Base-by-base conservation (phyloP, 2,888 invertebrate genomes). In the Xylota segnis region DNA sequence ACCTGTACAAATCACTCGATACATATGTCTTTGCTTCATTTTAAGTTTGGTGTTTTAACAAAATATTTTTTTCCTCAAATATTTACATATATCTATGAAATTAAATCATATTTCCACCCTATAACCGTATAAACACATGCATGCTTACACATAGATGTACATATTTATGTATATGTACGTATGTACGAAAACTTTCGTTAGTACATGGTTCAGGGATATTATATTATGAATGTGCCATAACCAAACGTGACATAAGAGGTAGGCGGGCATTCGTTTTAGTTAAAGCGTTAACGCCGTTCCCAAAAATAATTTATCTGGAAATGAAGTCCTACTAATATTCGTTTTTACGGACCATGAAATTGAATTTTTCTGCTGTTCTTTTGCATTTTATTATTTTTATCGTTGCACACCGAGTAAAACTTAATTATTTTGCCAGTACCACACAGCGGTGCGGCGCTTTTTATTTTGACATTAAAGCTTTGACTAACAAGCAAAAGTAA, bases 261-360 rank as follows among this genome's bases (percentile, higher is more conserved):
- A 74, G 81, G 81, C 75, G 74, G 65, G 29, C 50, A 59, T 79
- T 79, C 65, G 65, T 58, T 74, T 63, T 66, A 74, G 74, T 52
- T 66, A 68, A 76, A 58, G 76, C 66, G 59, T 59, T 59, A 75
- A 74, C 66, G 81, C 59, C 59, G 59, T 45, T 59, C 27, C 59
- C 40, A 16, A 81, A 75, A 59, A 75, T 79, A 79, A 79, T 75
- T 75, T 81, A 75, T 81, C 75, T 81, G 81, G 59, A 68, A 81
- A 75, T 81, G 81, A 81, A 81, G 81, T 81, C 66, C 75, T 61
- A 75, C 75, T 81, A 81, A 81, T 81, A 81, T 68, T 81, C 75
- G 59, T 75, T 81, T 81, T 81, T 68, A 81, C 66, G 81, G 66
- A 81, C 59, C 81, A 81, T 81, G 81, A 81, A 81, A 81, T 81